Conservation (phyloP, 2,113 vertebrate species). For the Pomatorhinus ruficollis region DNA sequence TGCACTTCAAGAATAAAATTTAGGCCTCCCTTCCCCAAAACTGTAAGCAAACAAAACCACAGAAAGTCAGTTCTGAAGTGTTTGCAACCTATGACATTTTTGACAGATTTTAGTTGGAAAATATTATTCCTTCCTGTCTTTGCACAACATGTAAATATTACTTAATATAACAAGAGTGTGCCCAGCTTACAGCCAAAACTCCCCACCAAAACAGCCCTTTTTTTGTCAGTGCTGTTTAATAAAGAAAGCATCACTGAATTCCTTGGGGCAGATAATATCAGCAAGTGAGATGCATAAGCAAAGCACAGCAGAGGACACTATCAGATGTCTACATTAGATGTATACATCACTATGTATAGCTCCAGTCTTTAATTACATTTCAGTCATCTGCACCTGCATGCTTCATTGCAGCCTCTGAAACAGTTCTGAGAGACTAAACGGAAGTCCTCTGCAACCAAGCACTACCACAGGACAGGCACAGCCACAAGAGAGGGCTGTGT, state of each 20-base stretch:
- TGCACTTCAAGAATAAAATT: neutral
- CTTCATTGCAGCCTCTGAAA: neutral
- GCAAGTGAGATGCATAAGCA: neutral
- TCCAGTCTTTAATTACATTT: neutral
- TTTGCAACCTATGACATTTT: neutral
- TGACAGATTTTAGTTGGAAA: neutral
- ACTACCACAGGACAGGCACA: neutral
- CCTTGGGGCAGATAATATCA: neutral
- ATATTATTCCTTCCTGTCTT: neutral
- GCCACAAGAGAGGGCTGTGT: neutral
- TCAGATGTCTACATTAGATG: neutral
- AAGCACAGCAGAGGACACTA: neutral
- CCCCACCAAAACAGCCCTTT: neutral
- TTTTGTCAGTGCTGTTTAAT: neutral
- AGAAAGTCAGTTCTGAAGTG: neutral
- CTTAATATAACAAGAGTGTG: neutral
- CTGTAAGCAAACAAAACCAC: neutral
- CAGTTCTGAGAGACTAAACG: neutral
- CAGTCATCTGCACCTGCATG: neutral
- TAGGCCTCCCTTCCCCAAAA: neutral
- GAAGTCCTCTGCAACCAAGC: neutral
- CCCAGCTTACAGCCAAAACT: neutral
- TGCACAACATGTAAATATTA: neutral
- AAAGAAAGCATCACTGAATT: neutral
- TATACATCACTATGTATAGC: neutral